These are phyloP conservation scores for Thumatha senex DNA, from an alignment of 2,888 invertebrate genomes.

Conservation along the genomic window DNA sequence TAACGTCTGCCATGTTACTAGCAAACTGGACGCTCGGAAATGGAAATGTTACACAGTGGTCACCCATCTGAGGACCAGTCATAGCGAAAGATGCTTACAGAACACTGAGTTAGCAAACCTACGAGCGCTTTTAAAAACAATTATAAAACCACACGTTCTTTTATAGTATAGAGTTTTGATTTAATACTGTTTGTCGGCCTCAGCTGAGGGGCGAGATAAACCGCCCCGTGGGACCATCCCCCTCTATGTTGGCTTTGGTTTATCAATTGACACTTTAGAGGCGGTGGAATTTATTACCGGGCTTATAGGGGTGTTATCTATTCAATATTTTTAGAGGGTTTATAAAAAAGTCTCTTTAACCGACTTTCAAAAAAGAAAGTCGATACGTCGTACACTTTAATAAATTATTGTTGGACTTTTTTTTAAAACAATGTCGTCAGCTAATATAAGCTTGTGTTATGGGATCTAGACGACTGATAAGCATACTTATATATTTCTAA, in stretches of 20 bases:
- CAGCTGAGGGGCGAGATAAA: conserved; percentile 52
- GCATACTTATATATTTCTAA: no score
- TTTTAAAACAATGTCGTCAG: no score
- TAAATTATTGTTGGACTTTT: background rate
- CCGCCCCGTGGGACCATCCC: conserved; percentile 32
- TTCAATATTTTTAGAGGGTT: background rate
- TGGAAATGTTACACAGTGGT: no score
- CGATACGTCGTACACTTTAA: no score
- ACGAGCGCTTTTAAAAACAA: conserved; percentile 2
- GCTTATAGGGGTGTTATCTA: conserved; percentile 4
- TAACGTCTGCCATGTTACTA: no score
- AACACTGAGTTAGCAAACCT: no score
- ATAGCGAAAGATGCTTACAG: no score
- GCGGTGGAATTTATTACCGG: conserved; percentile 12
- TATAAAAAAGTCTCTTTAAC: background rate
- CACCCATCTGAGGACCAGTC: no score
- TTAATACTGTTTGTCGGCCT: conserved; percentile 39
- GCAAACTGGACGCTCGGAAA: no score
- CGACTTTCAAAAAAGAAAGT: background rate
- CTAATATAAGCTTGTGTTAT: no score
- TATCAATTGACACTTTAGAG: conserved; percentile 17
- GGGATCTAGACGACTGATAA: no score
- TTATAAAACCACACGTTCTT: background rate
- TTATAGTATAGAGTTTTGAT: conserved; percentile 30
- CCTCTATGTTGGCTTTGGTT: conserved; percentile 6